These are phyloP conservation scores for Patiria miniata DNA, from an alignment of 35 echinoderm and acorn worm species.

Conservation along the genomic window DNA sequence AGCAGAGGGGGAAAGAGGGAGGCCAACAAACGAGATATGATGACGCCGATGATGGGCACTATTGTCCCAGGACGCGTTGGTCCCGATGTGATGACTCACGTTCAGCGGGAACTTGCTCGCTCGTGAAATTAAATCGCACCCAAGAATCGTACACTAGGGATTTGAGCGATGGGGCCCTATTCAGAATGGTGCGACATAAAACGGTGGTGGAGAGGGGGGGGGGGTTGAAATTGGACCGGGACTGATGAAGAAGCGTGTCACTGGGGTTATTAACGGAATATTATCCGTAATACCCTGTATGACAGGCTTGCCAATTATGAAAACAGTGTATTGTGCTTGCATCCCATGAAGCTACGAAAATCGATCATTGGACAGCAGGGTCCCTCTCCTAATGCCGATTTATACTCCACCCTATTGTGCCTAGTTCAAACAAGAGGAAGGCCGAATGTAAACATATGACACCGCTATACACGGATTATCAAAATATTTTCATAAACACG, in stretches of 20 bases:
- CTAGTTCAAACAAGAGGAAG: too few species aligned
- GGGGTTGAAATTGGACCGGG: neutral
- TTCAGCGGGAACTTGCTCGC: neutral
- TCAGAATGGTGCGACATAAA: neutral
- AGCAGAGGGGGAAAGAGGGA: too few species aligned
- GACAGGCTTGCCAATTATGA: conserved; percentile 21
- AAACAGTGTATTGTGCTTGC: neutral
- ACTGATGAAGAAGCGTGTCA: neutral
- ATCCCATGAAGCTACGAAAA: neutral
- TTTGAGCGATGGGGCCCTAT: neutral
- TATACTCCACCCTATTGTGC: neutral
- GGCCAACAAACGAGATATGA: too few species aligned
- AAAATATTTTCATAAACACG: too few species aligned
- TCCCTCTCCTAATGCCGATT: neutral
- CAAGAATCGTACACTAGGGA: neutral
- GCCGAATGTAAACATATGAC: too few species aligned
- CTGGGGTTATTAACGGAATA: conserved; percentile 12
- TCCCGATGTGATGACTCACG: neutral
- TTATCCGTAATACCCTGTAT: conserved; percentile 3
- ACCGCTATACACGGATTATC: too few species aligned
- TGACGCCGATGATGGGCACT: neutral
- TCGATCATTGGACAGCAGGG: neutral
- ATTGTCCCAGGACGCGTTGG: conserved; percentile 23
- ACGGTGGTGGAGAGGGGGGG: neutral
- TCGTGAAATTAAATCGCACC: conserved; percentile 33